These are phyloP conservation scores for Venustaconcha ellipsiformis DNA, from an alignment of 1,140 invertebrate genomes.

Conservation along the genomic window DNA sequence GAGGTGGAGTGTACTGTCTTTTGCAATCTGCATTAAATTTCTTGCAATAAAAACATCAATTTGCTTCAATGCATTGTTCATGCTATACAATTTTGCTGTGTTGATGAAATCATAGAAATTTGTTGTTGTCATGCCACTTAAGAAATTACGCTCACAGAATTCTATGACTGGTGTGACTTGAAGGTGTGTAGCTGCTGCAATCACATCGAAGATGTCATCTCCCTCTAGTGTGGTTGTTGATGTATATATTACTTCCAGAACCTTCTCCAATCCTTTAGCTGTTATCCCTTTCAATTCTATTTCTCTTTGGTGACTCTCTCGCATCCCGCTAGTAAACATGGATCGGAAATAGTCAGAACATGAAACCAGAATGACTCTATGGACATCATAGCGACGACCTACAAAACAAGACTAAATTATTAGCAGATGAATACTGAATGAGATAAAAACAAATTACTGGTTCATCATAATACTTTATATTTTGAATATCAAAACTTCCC, in stretches of 20 bases:
- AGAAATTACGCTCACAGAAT: conserved; percentile 68
- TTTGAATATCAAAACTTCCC: no score
- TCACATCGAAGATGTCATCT: conserved; percentile 69
- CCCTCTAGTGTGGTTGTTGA: conserved; percentile 67
- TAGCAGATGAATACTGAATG: neutral
- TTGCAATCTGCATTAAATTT: conserved; percentile 68
- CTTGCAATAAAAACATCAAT: conserved; percentile 68
- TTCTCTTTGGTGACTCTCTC: conserved; percentile 65
- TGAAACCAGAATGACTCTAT: conserved; percentile 67
- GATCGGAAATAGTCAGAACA: conserved; percentile 68
- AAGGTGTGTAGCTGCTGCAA: conserved; percentile 67
- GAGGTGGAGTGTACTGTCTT: conserved; percentile 62
- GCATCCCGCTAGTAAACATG: conserved; percentile 69
- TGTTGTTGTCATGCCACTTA: conserved; percentile 67
- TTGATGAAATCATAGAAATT: conserved; percentile 70
- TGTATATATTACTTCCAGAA: conserved; percentile 67
- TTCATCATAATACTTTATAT: no score
- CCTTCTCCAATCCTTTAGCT: conserved; percentile 66
- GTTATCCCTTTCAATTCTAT: conserved; percentile 68
- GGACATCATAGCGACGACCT: conserved; percentile 65
- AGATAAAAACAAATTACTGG: neutral
- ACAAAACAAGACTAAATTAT: conserved; percentile 27
- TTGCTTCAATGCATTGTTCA: conserved; percentile 68
- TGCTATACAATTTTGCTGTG: conserved; percentile 68
- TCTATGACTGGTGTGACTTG: conserved; percentile 69